These are phyloP conservation scores for Drosophila ogumai DNA, from an alignment of 1,140 invertebrate species.

Conservation along the genomic window DNA sequence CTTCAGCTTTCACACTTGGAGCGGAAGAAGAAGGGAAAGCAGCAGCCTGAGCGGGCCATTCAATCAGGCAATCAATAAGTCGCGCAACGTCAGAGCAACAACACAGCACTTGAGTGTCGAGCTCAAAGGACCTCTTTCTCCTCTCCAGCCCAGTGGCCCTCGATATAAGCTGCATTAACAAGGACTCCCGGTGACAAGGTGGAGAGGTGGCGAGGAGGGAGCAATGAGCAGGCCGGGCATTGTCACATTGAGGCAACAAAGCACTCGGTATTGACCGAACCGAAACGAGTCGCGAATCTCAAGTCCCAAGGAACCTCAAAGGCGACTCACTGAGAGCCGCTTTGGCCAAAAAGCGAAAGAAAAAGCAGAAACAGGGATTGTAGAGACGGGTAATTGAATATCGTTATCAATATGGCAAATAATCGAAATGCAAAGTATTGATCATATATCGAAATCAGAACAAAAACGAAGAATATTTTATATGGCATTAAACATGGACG, in stretches of 20 bases:
- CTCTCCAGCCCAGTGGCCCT: background rate
- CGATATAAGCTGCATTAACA: conserved; percentile 33
- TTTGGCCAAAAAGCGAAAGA: conserved; percentile 2
- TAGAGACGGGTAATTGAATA: background rate
- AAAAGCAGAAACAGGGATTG: background rate
- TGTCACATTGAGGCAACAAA: conserved; percentile 19
- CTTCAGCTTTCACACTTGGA: conserved; percentile 4
- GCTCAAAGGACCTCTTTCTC: conserved; percentile 16
- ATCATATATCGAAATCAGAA: background rate
- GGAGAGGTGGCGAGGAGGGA: background rate
- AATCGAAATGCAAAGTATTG: background rate
- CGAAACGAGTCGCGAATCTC: conserved; percentile 5
- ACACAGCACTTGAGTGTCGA: conserved; percentile 21
- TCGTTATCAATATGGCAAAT: background rate
- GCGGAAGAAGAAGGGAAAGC: background rate
- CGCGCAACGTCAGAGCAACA: conserved; percentile 25
- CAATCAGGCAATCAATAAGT: conserved; percentile 48
- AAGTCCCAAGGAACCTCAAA: conserved; percentile 6
- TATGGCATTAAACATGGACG: too few relatives aligned
- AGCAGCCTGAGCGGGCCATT: conserved; percentile 3
- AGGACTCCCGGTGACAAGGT: conserved; percentile 2
- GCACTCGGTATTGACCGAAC: conserved; percentile 7
- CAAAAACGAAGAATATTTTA: too few relatives aligned
- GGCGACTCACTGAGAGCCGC: conserved; percentile 3
- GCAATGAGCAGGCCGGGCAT: conserved; percentile 5